Evolutionary conservation across 30 jellyfish, hydroid and myxozoan genomes (phyloP).

Genomic region (Cassiopea xamachana): DNA sequence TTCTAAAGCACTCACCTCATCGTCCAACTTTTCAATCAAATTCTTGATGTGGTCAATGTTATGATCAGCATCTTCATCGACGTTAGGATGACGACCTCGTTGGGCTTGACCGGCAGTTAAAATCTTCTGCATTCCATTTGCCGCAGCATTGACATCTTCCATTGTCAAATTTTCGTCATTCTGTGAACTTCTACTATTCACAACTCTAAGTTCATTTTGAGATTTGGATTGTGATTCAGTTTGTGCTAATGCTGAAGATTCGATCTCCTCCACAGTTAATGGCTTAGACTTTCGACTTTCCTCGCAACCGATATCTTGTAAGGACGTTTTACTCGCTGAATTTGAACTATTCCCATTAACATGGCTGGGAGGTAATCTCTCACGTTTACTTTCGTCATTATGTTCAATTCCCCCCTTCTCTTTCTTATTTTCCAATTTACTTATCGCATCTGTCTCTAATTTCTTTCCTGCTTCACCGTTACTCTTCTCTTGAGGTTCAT

Average conservation of each 20-base stretch:
- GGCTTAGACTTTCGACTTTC: background rate
- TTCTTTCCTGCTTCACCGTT: background rate
- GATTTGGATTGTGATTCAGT: constrained; percentile 26
- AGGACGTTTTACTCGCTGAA: background rate
- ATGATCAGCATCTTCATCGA: constrained; percentile 76
- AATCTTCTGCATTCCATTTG: constrained; percentile 44
- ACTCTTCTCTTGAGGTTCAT: constrained; percentile 6
- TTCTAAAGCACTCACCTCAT: constrained; percentile 43
- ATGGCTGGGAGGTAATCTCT: background rate
- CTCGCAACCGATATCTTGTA: background rate
- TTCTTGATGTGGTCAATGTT: constrained; percentile 77
- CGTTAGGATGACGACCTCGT: constrained; percentile 4
- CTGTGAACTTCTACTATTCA: constrained; percentile 12
- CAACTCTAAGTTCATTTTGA: constrained; percentile 29
- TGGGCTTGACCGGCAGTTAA: constrained; percentile 38
- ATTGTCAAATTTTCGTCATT: constrained; percentile 24
- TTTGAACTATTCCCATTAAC: background rate
- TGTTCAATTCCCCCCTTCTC: background rate
- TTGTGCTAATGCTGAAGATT: constrained; percentile 15
- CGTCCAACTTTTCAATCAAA: constrained; percentile 89
- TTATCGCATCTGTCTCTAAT: background rate
- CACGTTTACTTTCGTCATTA: background rate
- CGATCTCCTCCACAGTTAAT: background rate
- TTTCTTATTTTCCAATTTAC: background rate
- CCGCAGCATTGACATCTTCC: constrained; percentile 45